Evolutionary conservation across 2,113 vertebrate genomes (phyloP).

Genomic region (Dicaeum eximium): DNA sequence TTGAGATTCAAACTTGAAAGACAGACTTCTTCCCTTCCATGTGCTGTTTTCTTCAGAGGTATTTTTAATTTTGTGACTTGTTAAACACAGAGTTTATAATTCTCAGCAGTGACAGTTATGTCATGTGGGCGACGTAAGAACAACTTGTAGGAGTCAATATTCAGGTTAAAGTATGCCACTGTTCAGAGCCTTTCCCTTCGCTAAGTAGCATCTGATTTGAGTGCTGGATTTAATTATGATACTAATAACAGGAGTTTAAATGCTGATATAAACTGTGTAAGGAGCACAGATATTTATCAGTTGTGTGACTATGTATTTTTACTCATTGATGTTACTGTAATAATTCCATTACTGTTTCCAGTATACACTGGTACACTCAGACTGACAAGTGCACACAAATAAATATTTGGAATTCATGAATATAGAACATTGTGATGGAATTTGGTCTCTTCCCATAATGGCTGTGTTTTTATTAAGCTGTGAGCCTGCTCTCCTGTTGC

Average conservation of each 20-base stretch:
- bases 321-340: too few species aligned
- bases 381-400: slow-evolving; percentile 41
- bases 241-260: background rate
- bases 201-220: background rate
- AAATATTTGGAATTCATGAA: slow-evolving; percentile 23
- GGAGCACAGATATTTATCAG: background rate
- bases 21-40: background rate
- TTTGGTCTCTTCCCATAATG: background rate
- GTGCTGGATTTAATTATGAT: background rate
- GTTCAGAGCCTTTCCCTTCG: background rate
- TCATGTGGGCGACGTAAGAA: accelerated
- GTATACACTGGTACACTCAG: background rate
- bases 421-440: slow-evolving; percentile 13
- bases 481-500: slow-evolving; percentile 20
- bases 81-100: background rate
- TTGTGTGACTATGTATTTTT: background rate
- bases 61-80: background rate
- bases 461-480: slow-evolving; percentile 29
- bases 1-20: background rate
- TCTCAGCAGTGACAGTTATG: background rate
- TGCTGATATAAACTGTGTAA: background rate
- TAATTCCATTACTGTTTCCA: background rate
- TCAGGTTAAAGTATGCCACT: background rate
- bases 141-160: background rate
- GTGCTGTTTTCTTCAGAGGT: background rate